Base-by-base conservation (phyloP, 2,797 vertebrate genomes). In the Myotis planiceps region DNA sequence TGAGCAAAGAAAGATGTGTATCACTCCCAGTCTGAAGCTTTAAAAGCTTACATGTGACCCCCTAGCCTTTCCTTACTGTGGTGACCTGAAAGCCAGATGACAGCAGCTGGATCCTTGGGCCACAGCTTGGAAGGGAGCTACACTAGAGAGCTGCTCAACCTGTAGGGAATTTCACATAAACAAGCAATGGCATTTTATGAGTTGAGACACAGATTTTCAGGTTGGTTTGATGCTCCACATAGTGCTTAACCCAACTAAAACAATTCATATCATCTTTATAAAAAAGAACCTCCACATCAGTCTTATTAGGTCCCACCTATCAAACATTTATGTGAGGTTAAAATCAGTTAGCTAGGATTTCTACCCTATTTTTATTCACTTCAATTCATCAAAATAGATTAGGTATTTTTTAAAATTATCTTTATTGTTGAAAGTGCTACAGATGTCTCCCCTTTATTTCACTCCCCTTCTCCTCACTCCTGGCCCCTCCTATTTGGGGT, bases 301-400 rank as follows among this genome's bases (percentile, higher is more conserved):
- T 32, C 68, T 51, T 42, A 65, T 55, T 72, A 37, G 55, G 60
- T 47, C 51, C 32, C 72, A 51, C 3, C 60, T 65, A 75, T n/a
- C 45, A 53, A 69, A 95, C 65, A 74, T n/a, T 71, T 32, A 53
- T 8, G 42, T 13, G 37, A 92, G 21, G 27, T 27, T 37, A 76
- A 84, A 78, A 88, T 78, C 23, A 47, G 25, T 58, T 68, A 69
- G 32, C 53, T 25, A 69, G 72, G 72, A 89, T 92, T 91, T 90
- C 86, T 89, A 60, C 79, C 68, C 23, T 78, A 39, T 9, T 90
- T 51, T 87, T 71, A 69, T 55, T 86, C 34, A 83, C 25, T 92
- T 92, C 13, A 76, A 71, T 66, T 68, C 25, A 14, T 34, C 55
- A 51, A 79, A 75, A 72, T 2, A 84, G 32, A 80, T 7, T 25